Evolutionary conservation across 2,888 invertebrate species (phyloP), one percentile per base, ranked within the genome.

Genomic region (Celastrina argiolus): DNA sequence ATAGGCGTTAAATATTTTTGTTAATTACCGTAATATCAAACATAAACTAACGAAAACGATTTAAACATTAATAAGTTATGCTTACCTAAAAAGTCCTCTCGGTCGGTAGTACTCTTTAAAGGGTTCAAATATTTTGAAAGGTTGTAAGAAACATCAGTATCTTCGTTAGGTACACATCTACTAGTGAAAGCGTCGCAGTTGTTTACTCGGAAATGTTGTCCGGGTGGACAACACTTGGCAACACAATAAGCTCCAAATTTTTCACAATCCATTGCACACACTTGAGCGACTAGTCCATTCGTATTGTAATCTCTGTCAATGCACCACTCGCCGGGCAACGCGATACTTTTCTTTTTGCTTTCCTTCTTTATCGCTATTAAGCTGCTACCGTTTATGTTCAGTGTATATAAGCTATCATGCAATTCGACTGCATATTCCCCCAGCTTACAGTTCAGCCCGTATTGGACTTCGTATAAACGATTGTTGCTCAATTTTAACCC

Each of bases 211-310:
- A 80, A 93, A 74, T 92, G 91, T 56, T 92, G 74, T 14, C 92
- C 93, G 31, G 92, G 81, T 2, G 91, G 91, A 74, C 93, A 93
- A 72, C 93, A 93, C 75, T 93, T 93, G 66, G 84, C 87, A 4
- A 92, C 70, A 71, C 92, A 92, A 70, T 75, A 84, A 2, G 88
- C 88, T 31, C 79, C 83, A 70, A 80, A 88, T 4, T 70, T 72
- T 0, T 75, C 69, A 71, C 85, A 88, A 68, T 86, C 78, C 12
- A 70, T 71, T 4, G 85, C 78, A 71, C 91, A 92, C 12, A 83
- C 83, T 41, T 87, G 81, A 36, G 84, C 88, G 4, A 91, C 74
- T 45, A 87, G 68, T 26, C 72, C 74, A 0, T 70, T 65, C 5
- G 72, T 73, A 7, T 70, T 66, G 45, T 74, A 78, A 42, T 83